Percentiles rank a stretch among this genome's conserved stretches.
These are phyloP conservation scores for Limnephilus marmoratus DNA, from an alignment of 2,888 invertebrate genomes.

Conservation along the genomic window DNA sequence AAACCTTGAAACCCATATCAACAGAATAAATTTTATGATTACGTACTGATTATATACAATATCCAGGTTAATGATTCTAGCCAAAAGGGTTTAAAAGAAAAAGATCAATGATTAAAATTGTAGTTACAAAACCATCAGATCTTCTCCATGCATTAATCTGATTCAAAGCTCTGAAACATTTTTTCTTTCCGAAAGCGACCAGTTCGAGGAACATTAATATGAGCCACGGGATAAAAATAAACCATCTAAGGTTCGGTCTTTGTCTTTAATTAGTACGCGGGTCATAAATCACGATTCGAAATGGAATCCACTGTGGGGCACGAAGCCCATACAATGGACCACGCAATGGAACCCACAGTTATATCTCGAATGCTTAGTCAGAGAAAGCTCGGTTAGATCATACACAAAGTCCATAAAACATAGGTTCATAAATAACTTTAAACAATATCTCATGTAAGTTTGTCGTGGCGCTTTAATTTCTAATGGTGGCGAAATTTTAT, in stretches of 20 bases:
- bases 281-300: constrained; percentile 36
- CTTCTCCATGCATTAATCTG: neutral
- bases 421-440: neutral
- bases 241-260: constrained; percentile 14
- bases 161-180: neutral
- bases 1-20: too few species aligned
- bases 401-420: neutral
- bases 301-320: constrained; percentile 20
- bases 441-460: neutral
- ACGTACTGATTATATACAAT: neutral
- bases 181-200: constrained; percentile 2
- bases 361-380: neutral
- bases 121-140: neutral
- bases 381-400: neutral
- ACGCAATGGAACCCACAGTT: neutral
- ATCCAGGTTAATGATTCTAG: neutral
- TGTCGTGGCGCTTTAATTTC: neutral
- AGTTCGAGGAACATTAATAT: neutral
- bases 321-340: constrained; percentile 6
- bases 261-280: constrained; percentile 25
- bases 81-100: neutral
- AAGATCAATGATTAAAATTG: neutral
- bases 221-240: constrained; percentile 25
- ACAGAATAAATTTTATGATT: neutral
- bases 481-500: neutral